Conservation (phyloP, 2,113 vertebrate genomes). For the Agapornis roseicollis region DNA sequence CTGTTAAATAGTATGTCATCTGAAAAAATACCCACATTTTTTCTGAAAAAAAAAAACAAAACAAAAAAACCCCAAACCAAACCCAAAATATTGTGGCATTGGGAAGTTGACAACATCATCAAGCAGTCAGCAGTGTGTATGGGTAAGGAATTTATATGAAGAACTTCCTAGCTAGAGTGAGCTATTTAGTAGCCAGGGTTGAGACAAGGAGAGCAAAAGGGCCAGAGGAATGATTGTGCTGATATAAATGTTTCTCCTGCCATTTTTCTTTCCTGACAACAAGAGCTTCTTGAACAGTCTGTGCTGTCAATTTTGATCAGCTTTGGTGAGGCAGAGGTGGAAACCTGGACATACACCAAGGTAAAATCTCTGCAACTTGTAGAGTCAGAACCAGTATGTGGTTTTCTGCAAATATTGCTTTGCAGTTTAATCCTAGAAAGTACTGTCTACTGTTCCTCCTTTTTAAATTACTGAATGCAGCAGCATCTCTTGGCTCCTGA, state of each 20-base stretch:
- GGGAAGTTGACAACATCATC: slow-evolving; percentile 33
- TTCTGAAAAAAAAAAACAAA: neutral
- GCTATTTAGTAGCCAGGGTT: neutral
- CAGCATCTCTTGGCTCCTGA: neutral
- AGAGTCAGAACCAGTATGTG: neutral
- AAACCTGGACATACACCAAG: neutral
- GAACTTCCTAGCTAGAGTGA: neutral
- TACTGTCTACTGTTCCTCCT: neutral
- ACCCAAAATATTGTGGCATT: neutral
- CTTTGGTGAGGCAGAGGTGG: neutral
- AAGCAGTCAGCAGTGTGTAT: neutral
- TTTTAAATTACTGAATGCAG: neutral
- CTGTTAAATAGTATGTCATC: slow-evolving; percentile 29
- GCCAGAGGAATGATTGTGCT: neutral
- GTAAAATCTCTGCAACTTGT: neutral
- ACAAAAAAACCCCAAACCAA: neutral
- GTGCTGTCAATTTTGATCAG: neutral
- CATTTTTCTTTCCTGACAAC: slow-evolving; percentile 18
- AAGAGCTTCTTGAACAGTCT: neutral
- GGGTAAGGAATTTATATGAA: slow-evolving; percentile 36
- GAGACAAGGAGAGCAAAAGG: neutral
- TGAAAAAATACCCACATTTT: neutral
- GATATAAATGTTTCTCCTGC: neutral
- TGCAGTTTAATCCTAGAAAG: neutral
- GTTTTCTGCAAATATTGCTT: neutral